These are phyloP conservation scores for Enteromius mattozi DNA, from an alignment of 2,797 vertebrate genomes.

Conservation along the genomic window DNA sequence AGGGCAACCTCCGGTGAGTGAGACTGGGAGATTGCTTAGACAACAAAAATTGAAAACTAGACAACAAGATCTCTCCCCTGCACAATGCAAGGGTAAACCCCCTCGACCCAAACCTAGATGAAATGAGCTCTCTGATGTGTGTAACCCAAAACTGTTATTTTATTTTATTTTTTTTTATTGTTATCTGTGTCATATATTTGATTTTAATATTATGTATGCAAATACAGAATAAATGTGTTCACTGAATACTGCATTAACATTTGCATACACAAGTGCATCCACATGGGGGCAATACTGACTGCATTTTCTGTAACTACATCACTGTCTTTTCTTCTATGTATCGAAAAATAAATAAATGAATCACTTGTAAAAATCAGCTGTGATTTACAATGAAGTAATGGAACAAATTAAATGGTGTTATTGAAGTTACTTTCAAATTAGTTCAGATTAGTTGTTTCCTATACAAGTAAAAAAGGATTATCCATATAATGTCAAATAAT, in stretches of 20 bases:
- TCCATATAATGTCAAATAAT: not conserved
- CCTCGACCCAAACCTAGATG: slow-evolving; percentile 64
- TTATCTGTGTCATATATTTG: not conserved
- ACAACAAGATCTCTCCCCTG: slow-evolving; percentile 46
- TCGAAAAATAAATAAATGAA: not conserved
- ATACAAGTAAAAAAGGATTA: not conserved
- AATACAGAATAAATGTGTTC: not conserved
- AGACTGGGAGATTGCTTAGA: slow-evolving; percentile 62
- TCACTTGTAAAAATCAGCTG: not conserved
- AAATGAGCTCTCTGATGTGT: slow-evolving; percentile 30
- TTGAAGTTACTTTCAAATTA: not conserved
- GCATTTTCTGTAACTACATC: slow-evolving; percentile 19
- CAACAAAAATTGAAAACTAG: slow-evolving; percentile 63
- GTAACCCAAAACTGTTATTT: not conserved
- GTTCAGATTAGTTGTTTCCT: not conserved
- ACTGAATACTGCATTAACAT: not conserved
- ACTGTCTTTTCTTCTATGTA: not conserved
- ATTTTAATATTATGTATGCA: not conserved
- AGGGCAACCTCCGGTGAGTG: slow-evolving; percentile 75
- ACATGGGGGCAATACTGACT: slow-evolving; percentile 68
- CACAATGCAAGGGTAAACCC: slow-evolving; percentile 63
- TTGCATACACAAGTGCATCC: slow-evolving; percentile 35
- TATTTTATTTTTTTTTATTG: not conserved
- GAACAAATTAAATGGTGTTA: not conserved
- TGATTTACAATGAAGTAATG: not conserved